Base-by-base conservation (phyloP, 2,888 invertebrate genomes). In the Ormyrus rosae region DNA sequence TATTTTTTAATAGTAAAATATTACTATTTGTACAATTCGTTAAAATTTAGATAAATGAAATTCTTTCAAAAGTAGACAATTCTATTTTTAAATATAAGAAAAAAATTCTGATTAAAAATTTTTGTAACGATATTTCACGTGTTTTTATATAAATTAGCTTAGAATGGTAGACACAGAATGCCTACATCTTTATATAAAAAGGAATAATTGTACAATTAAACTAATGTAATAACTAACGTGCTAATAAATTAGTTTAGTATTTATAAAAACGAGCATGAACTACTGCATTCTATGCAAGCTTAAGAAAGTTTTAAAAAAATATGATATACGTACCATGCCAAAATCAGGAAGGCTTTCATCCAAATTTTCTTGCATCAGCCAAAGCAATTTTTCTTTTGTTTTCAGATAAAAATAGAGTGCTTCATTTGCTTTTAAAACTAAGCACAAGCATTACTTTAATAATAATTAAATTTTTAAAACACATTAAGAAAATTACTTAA, bases 261-360 rank as follows among this genome's bases (percentile, higher is more conserved):
- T 60, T 53, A 65, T 7, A 11, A 75, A 75, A 11, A 70, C 60
- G 9, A 64, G 48, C 9, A 70, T 65, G 3, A 65, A 60, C 78
- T 77, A 68, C 61, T 68, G 58, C 72, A 78, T 80, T 83, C 73
- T 69, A 71, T 78, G 73, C 55, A 85, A 83, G 83, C 84, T 34
- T 75, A 65, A 79, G 71, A 46, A 67, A 34, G 76, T 80, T 81
- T 81, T 68, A 82, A 85, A 77, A 86, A 78, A 86, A 68, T 83
- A 85, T 85, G 79, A 85, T 79, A 87, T 89, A 89, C 89, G 86
- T 89, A 89, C 89, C 89, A 89, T 89, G 89, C 89, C 85, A 86
- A 86, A 88, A 86, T 84, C 86, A 83, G 86, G 85, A 83, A 85
- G 83, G 83, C 83, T 84, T 75, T 84, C 84, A 87, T 89, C 88